phyloP scores from a whole-genome alignment of 2,113 vertebrate genomes.

The Megaleporinus macrocephalus region DNA sequence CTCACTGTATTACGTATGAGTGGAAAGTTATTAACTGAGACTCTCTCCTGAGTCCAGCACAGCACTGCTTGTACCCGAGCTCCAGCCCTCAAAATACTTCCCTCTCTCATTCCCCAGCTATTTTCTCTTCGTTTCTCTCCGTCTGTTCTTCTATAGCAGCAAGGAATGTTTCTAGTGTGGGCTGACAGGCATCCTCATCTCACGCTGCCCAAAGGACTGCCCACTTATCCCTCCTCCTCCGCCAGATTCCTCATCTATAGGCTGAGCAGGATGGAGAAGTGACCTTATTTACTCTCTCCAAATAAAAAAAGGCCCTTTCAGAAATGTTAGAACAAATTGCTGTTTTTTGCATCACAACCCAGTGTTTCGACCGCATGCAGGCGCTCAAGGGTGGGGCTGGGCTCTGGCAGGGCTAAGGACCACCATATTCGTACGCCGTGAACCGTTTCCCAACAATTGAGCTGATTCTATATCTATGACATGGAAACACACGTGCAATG shows the following conservation, averaged over 20 bases:
- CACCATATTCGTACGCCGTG: not conserved
- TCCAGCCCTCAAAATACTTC: conserved; percentile 19
- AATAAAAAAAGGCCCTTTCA: not conserved
- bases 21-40: too few species aligned
- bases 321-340: not conserved
- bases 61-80: conserved; percentile 3
- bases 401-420: not conserved
- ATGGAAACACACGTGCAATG: too few species aligned
- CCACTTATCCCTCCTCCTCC: not conserved
- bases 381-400: not conserved
- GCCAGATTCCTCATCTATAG: not conserved
- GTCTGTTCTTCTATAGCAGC: conserved; percentile 26
- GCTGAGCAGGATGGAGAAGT: not conserved
- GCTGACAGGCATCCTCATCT: conserved; percentile 45
- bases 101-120: conserved; percentile 18
- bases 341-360: not conserved
- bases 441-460: too few species aligned
- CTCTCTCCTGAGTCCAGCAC: not conserved
- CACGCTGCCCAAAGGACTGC: conserved; percentile 19
- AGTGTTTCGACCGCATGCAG: not conserved
- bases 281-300: conserved; percentile 22
- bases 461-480: too few species aligned
- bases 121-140: conserved; percentile 32
- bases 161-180: conserved; percentile 39
- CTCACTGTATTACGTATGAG: too few species aligned